Base-by-base conservation (phyloP, 2,888 invertebrate genomes). In the Trachelus troglodyta region DNA sequence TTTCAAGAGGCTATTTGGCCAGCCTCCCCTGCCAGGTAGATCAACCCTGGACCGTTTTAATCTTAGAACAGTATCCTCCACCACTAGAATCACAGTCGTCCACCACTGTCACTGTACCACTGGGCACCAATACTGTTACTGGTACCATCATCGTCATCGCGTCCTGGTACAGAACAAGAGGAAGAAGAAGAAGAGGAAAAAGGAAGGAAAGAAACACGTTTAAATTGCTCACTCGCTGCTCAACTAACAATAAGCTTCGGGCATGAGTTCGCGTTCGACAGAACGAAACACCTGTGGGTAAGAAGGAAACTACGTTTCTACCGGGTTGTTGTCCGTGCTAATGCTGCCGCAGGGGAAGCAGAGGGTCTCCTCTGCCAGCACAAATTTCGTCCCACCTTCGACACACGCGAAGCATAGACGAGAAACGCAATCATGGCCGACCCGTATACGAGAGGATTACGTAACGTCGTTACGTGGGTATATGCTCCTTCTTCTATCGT, bases 31-130 rank as follows among this genome's bases (percentile, higher is more conserved):
- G 84, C 81, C 83, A 85, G 83, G 80, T 85, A 80, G 78, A 81
- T 74, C 77, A 80, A 82, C 82, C 87, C 82, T 82, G 83, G 82
- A 79, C 80, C 79, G 81, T 84, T 85, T 87, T 86, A 87, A 86
- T 86, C 86, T 86, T 86, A 85, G 87, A 85, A 83, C 81, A 81
- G 73, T 76, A 69, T 69, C 69, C n/a, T 79, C 69, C 30, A 30
- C 30, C 69, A 30, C 69, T 15, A 33, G 30, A 33, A 69, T 69
- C 31, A 30, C 69, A 30, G 69, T 31, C 71, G 71, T 71, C 74
- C 23, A 34, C 34, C 69, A 34, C 40, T 76, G 79, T 69, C 78
- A 69, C 78, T 40, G 68, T 77, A 85, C 75, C 79, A 85, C 81
- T 23, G 23, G 40, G 9, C 56, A 56, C 56, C 56, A 56, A 56